Evolutionary conservation across 2,113 vertebrate species (phyloP), one percentile per base, ranked within the genome.

Genomic region (Cnemophilus loriae): DNA sequence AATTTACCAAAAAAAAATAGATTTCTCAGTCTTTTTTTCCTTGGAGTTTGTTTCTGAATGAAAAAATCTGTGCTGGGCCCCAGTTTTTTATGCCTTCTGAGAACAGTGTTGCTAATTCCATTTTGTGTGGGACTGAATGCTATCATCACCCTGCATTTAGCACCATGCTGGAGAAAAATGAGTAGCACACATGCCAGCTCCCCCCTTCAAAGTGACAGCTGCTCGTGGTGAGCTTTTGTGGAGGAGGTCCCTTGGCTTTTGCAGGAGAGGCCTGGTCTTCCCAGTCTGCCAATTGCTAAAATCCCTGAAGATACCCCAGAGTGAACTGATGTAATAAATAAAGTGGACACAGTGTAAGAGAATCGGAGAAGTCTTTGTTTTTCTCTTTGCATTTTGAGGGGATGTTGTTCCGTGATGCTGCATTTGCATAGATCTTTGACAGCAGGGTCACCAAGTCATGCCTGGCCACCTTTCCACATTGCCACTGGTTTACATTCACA

Each of bases 111-210:
- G 37, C 82, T 84, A 59, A 84, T 87, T 84, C n/a, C 21, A 17
- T 61, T 70, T 80, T 57, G 17, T 65, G 59, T 65, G 57, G 83
- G 33, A 90, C 10, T 61, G 57, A 80, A 88, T 79, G 55, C 37
- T 49, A 52, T 79, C 61, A 76, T 46, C 69, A 71, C 20, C 17
- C 89, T 76, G 22, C n/a, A 56, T 82, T 75, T 92, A 88, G 65
- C 61, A 76, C 21, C 41, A 80, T 0, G 0, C 44, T 83, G 75
- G 57, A 73, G 30, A 44, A 81, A 82, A 91, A 46, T 0, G 3
- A 28, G 30, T 42, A 52, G 37, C 42, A 50, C 23, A 16, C 37
- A n/a, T 50, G 37, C 20, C 74, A 78, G 13, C 23, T 57, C 11
- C 17, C 7, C 12, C 7, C 10, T 49, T 74, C 42, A n/a, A 44